Conservation (phyloP, 2,888 invertebrate genomes). For the Aleiodes testaceus region DNA sequence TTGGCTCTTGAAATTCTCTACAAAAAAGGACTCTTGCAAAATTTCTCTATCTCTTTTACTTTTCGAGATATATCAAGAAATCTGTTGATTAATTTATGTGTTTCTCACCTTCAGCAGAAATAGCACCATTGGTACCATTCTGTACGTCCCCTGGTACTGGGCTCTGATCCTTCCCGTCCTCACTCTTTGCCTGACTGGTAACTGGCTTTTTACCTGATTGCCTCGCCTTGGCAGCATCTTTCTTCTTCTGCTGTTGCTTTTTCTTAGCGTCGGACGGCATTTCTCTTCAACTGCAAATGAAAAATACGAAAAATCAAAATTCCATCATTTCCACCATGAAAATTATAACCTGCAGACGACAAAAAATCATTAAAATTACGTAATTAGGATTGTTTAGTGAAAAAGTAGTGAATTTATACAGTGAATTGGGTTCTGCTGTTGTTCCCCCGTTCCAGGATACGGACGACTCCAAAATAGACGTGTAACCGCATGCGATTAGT, state of each 20-base stretch:
- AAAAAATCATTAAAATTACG: constrained; percentile 35
- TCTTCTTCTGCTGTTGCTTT: constrained; percentile 97
- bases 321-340: neutral
- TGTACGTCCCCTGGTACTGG: constrained; percentile 68
- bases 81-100: neutral
- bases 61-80: neutral
- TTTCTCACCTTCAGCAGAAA: constrained; percentile 82
- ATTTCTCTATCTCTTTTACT: neutral
- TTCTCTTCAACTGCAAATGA: constrained; percentile 29
- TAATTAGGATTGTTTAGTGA: constrained; percentile 29
- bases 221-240: constrained; percentile 90
- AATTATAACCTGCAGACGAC: constrained; percentile 25
- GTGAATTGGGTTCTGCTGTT: neutral
- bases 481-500: constrained; percentile 14
- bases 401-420: neutral
- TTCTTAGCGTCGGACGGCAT: constrained; percentile 99
- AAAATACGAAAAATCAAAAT: constrained; percentile 7
- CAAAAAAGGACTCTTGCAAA: constrained; percentile 11
- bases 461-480: constrained; percentile 37
- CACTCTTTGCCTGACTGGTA: constrained; percentile 62
- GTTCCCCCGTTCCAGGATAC: neutral
- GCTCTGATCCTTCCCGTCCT: constrained; percentile 76
- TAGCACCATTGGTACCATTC: constrained; percentile 76
- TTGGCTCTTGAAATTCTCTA: no score
- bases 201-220: constrained; percentile 70